These are phyloP conservation scores for Hyperoplus lanceolatus DNA, from an alignment of 2,797 vertebrate genomes.

Conservation along the genomic window DNA sequence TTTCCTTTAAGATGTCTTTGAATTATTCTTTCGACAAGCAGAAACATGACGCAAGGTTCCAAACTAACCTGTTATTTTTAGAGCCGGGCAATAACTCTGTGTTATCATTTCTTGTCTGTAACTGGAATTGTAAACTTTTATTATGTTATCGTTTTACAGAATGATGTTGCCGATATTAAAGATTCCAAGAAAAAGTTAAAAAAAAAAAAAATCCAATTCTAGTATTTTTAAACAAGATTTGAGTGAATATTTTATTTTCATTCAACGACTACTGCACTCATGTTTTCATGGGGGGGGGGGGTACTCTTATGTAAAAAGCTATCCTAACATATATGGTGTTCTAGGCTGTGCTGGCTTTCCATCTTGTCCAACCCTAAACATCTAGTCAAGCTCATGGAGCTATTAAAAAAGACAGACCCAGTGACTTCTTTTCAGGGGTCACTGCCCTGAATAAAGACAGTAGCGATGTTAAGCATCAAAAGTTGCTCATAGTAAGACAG, in stretches of 20 bases:
- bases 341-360: background rate
- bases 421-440: conserved; percentile 42
- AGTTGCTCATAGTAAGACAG: background rate
- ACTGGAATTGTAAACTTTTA: background rate
- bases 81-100: background rate
- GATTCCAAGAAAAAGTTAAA: background rate
- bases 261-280: background rate
- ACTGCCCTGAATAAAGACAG: conserved; percentile 27
- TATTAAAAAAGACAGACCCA: conserved; percentile 12
- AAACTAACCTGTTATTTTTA: background rate
- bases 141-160: background rate
- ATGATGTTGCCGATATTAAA: background rate
- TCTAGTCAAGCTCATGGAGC: background rate
- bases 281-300: background rate
- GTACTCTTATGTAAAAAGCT: background rate
- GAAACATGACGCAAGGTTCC: background rate
- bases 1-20: background rate
- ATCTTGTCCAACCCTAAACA: background rate
- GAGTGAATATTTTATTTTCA: background rate
- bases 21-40: background rate
- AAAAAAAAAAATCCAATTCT: background rate
- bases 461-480: conserved; percentile 9
- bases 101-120: background rate
- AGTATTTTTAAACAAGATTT: background rate
- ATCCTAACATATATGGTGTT: background rate